Conservation (phyloP, 1,140 invertebrate genomes). For the Parasteatoda tepidariorum region DNA sequence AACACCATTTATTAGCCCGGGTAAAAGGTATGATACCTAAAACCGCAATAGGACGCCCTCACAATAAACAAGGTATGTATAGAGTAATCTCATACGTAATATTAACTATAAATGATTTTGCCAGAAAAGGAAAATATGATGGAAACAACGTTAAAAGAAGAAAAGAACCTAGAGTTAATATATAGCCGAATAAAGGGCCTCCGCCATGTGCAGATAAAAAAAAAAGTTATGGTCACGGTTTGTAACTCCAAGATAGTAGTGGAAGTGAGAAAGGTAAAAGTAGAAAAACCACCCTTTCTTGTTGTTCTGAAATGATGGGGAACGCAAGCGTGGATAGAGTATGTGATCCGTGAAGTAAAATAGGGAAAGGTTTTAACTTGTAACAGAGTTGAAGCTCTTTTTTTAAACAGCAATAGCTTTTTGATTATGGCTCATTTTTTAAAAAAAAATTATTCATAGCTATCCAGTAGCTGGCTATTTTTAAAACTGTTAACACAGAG, state of each 20-base stretch:
- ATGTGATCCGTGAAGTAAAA: not conserved
- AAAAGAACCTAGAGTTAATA: not conserved
- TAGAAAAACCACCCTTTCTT: too few species aligned
- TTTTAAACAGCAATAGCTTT: not conserved
- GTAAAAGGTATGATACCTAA: not conserved
- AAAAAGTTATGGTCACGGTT: not conserved
- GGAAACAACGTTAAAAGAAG: not conserved
- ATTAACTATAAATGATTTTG: not conserved
- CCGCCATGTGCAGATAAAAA: not conserved
- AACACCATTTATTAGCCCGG: not conserved
- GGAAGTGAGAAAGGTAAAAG: not conserved
- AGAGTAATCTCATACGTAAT: not conserved
- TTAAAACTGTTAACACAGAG: too few species aligned
- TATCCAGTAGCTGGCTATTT: too few species aligned
- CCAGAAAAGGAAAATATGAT: not conserved
- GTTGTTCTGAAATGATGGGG: not conserved
- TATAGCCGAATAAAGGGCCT: not conserved
- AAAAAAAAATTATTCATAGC: too few species aligned
- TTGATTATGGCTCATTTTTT: too few species aligned
- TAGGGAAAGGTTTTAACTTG: not conserved
- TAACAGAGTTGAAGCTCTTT: not conserved
- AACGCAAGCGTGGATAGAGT: not conserved
- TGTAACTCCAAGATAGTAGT: not conserved
- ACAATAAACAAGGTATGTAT: not conserved
- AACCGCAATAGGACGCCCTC: not conserved